Conservation (phyloP, 2,888 invertebrate species). For the Xanthorhoe designata region DNA sequence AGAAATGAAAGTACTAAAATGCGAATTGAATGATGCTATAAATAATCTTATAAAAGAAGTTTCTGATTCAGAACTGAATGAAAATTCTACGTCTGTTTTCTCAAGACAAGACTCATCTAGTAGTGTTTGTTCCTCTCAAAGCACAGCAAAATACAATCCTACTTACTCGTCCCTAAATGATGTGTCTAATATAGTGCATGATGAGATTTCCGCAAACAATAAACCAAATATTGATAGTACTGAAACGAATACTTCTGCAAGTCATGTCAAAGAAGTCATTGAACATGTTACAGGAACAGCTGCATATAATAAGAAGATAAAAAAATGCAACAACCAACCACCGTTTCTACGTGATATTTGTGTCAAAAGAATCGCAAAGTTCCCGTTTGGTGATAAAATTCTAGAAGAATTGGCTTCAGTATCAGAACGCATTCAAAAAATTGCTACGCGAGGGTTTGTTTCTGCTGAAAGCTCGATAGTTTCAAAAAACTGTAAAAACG, state of each 20-base stretch:
- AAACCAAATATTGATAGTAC: conserved; percentile 48
- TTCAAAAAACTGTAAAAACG: conserved; percentile 36
- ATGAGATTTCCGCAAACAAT: conserved; percentile 61
- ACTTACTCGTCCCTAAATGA: conserved; percentile 86
- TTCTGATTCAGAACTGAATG: conserved; percentile 68
- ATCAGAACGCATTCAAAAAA: conserved; percentile 82
- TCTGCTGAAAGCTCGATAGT: conserved; percentile 38
- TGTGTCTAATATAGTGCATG: conserved; percentile 84
- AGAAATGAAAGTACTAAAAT: conserved; percentile 77
- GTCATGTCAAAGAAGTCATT: conserved; percentile 78
- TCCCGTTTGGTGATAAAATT: conserved; percentile 89
- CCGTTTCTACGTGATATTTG: conserved; percentile 87
- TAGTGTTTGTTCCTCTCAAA: conserved; percentile 88
- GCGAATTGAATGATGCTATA: conserved; percentile 78
- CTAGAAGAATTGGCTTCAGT: conserved; percentile 89
- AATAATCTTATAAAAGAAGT: conserved; percentile 80
- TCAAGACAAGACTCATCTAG: conserved; percentile 86
- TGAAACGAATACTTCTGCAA: conserved; percentile 47
- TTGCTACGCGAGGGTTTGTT: conserved; percentile 55
- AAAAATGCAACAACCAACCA: conserved; percentile 58
- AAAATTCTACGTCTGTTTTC: conserved; percentile 61
- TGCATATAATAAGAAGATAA: conserved; percentile 46
- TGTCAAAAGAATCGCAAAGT: conserved; percentile 86
- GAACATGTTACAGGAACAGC: conserved; percentile 70
- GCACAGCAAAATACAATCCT: conserved; percentile 89